phyloP scores from a whole-genome alignment of 2,888 invertebrate species.

The Cecidostiba fungosa region DNA sequence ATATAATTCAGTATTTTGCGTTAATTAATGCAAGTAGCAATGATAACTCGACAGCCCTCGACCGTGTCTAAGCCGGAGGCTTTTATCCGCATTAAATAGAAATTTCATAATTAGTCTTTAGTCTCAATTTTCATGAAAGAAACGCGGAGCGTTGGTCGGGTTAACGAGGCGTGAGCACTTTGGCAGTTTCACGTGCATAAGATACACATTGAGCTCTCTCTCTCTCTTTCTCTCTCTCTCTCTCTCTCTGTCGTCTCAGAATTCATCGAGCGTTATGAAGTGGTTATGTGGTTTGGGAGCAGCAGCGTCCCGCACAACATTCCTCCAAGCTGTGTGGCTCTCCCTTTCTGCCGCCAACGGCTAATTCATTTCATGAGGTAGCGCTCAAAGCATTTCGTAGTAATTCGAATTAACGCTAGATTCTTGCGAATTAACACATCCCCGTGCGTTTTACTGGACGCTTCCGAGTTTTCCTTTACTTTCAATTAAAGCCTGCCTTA shows the following conservation, averaged over 20 bases:
- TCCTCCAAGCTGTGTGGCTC: neutral
- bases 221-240: no score
- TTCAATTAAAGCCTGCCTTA: neutral
- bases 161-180: conserved; percentile 51
- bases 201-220: conserved; percentile 9
- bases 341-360: neutral
- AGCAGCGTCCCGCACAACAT: conserved; percentile 35
- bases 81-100: neutral
- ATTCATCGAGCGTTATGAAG: conserved; percentile 56
- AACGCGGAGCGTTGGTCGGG: neutral
- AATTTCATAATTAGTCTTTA: conserved; percentile 19
- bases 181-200: conserved; percentile 3
- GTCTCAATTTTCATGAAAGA: conserved; percentile 10
- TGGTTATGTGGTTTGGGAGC: conserved; percentile 47
- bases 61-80: neutral
- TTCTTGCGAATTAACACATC: conserved; percentile 34
- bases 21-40: neutral
- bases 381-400: conserved; percentile 47
- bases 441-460: neutral
- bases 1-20: neutral
- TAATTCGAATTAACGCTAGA: conserved; percentile 35
- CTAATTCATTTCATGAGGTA: conserved; percentile 32
- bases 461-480: neutral
- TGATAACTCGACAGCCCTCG: neutral
- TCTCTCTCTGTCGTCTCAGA: conserved; percentile 26